Conservation (phyloP, 2,888 invertebrate species). For the Phaedon cochleariae region DNA sequence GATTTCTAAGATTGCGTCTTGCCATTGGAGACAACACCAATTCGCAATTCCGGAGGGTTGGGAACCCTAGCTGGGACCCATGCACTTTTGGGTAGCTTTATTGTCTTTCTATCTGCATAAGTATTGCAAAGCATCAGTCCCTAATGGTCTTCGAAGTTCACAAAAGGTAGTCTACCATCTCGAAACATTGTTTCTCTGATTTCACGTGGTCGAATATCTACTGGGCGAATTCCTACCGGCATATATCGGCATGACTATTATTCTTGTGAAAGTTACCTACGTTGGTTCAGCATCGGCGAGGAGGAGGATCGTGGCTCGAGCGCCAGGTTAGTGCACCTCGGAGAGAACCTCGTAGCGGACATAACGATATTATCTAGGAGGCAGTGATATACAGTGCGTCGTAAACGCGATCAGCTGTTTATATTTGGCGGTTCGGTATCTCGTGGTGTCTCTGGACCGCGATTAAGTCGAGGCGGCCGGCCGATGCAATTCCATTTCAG, state of each 20-base stretch:
- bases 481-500: neutral
- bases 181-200: no score
- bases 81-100: no score
- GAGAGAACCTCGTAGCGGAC: constrained; percentile 36
- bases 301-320: constrained; percentile 49
- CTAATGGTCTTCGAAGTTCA: no score
- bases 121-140: no score
- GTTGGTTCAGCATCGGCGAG: constrained; percentile 40
- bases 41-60: no score
- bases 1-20: no score
- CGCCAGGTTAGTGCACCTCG: constrained; percentile 59
- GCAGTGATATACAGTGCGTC: neutral
- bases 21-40: no score
- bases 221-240: neutral
- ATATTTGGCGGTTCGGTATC: neutral
- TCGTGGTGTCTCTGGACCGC: neutral
- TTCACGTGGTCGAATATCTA: no score
- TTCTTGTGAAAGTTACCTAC: constrained; percentile 48
- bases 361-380: constrained; percentile 18
- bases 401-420: neutral
- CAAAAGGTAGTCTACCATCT: no score
- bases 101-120: no score
- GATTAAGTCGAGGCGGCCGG: neutral
- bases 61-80: no score
- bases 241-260: neutral